Base-by-base conservation (phyloP, 2,797 vertebrate species). In the Chaenodraco wilsoni region DNA sequence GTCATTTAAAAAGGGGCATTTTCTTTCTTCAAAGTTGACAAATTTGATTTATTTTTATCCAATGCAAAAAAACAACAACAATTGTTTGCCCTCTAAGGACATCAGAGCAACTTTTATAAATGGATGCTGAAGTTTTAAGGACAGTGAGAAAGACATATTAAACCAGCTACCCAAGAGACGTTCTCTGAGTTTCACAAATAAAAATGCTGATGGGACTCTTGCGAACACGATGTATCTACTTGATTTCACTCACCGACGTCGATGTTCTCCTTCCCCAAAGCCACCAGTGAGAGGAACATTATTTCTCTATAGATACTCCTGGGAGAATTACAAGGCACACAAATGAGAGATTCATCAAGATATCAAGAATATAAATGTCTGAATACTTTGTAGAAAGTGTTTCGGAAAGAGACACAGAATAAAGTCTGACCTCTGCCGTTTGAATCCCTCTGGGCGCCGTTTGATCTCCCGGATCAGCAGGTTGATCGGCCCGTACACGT, bases 271-370 rank as follows among this genome's bases (percentile, higher is more conserved):
- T 94, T 95, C 78, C 97, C 97, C 92, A 99, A 94, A 54, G 97
- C 95, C 74, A 98, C 96, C 81, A 98, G 87, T 7, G 97, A 96
- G 41, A 98, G 94, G 87, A 97, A 99, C 71, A 99, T 92, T 69
- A 98, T 97, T 91, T 99, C 97, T 91, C 97, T 95, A 66, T 99
- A 99, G 88, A 98, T 93, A 84, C 97, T 97, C 95, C 97, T 99
- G 84, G 1, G 64, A 79, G 15, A 72, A 46, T 74, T 3, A 73
- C 4, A 79, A 5, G 59, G 0, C 40, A 54, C 2, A 56, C 1
- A 65, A n/a, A 63, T 15, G 1, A 59, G 19, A 23, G 12, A 45
- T 21, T 49, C 49, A 44, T 5, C 4, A 8, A 65, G 8, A 27
- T 9, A 12, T 9, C 7, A 41, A 57, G 11, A 46, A 19, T 0